A percentile compares a stretch with the other conserved stretches of the same genome.
phyloP scores from a whole-genome alignment of 2,113 vertebrate species.

The Atherinomorus stipes region DNA sequence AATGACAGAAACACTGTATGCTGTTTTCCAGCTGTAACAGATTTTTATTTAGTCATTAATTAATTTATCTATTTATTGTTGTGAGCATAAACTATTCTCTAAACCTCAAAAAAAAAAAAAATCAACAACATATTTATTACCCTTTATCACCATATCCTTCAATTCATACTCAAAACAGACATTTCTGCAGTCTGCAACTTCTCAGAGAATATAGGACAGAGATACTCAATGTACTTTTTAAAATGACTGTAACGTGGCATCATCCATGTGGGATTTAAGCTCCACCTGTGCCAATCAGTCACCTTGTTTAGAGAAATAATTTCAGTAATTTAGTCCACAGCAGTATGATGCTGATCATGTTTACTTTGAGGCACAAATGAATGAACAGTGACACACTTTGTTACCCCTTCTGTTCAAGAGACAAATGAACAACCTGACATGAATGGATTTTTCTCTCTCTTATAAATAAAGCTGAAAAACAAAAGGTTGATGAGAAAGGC shows the following conservation, averaged over 20 bases:
- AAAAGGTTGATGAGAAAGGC: background rate
- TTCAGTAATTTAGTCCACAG: constrained; percentile 42
- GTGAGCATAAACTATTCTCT: background rate
- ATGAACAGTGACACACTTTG: constrained; percentile 28
- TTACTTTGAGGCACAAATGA: constrained; percentile 20
- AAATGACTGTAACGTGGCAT: background rate
- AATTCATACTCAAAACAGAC: background rate
- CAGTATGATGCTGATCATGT: constrained; percentile 17
- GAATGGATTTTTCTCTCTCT: too few species aligned
- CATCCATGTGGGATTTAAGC: constrained; percentile 22
- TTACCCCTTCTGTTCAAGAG: background rate
- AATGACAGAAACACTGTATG: constrained; percentile 2
- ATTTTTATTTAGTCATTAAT: background rate
- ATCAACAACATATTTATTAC: background rate
- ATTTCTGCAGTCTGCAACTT: background rate
- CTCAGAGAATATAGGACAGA: background rate
- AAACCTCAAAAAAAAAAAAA: background rate
- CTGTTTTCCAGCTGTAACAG: background rate
- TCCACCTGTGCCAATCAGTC: constrained; percentile 62
- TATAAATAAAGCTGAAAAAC: background rate
- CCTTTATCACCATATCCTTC: background rate
- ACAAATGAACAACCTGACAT: too few species aligned
- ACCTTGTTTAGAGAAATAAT: constrained; percentile 50
- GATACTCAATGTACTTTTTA: constrained; percentile 12
- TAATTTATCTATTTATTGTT: background rate